Conservation (phyloP, 2,888 invertebrate species). For the Hydrotaea diabolus region DNA sequence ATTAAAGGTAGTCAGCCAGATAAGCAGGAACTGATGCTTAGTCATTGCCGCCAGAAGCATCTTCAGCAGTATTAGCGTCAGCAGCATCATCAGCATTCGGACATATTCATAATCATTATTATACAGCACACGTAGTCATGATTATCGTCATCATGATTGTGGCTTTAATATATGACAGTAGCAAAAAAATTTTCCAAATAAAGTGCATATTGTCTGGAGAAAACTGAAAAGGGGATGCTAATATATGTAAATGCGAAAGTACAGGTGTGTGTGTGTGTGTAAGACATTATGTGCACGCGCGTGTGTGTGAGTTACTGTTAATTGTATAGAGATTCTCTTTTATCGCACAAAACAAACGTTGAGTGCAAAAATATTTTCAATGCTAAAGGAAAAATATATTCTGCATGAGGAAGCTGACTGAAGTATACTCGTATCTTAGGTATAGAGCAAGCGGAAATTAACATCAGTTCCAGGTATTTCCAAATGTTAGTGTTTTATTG, state of each 20-base stretch:
- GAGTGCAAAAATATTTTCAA: neutral
- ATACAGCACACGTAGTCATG: conserved; percentile 11
- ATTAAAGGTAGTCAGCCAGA: neutral
- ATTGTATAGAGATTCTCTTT: conserved; percentile 38
- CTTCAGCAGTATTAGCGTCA: neutral
- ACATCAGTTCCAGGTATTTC: too few species aligned
- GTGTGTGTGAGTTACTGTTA: conserved; percentile 22
- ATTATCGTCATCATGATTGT: conserved; percentile 26
- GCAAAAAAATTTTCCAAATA: conserved; percentile 15
- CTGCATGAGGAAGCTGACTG: too few species aligned
- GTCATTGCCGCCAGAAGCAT: neutral
- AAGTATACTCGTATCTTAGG: too few species aligned
- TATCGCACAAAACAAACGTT: conserved; percentile 1
- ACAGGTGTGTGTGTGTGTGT: neutral
- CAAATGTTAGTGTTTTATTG: too few species aligned
- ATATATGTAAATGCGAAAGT: neutral
- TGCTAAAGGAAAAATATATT: too few species aligned
- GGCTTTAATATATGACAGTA: conserved; percentile 13
- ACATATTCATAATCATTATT: conserved; percentile 17
- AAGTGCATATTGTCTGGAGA: conserved; percentile 49
- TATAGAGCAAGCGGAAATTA: too few species aligned
- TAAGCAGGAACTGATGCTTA: conserved; percentile 28
- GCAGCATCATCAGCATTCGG: neutral
- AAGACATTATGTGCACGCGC: neutral
- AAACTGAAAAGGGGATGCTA: conserved; percentile 19